These are phyloP conservation scores for Harmothoe impar DNA, from an alignment of 2,888 invertebrate genomes.

Conservation along the genomic window DNA sequence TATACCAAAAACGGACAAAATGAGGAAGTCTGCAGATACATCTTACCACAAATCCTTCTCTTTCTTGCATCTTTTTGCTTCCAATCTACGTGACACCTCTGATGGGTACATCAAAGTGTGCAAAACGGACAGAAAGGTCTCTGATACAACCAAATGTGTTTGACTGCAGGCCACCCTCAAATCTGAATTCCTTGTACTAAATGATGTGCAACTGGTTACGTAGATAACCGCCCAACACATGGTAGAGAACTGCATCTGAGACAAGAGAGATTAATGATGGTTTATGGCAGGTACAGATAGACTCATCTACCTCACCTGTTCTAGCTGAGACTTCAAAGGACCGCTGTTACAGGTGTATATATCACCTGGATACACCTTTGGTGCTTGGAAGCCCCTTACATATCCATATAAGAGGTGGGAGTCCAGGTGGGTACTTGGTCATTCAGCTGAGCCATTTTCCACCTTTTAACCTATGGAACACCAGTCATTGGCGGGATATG, in stretches of 20 bases:
- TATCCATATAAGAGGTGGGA: too few species aligned
- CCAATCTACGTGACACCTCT: neutral
- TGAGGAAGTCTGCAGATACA: too few species aligned
- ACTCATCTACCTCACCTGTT: neutral
- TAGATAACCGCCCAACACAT: neutral
- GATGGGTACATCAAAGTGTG: conserved; percentile 17
- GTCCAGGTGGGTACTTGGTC: neutral
- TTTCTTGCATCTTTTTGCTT: neutral
- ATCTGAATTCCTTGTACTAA: neutral
- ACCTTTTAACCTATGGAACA: neutral
- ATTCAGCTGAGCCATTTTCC: neutral
- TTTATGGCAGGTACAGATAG: neutral
- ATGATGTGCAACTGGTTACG: neutral
- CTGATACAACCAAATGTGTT: neutral
- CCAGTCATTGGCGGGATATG: neutral
- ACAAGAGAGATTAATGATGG: conserved; percentile 1
- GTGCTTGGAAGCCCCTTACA: too few species aligned
- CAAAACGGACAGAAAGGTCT: neutral
- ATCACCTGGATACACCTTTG: neutral
- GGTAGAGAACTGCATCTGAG: neutral
- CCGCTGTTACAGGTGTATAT: neutral
- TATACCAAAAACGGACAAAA: too few species aligned
- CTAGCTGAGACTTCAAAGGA: conserved; percentile 4
- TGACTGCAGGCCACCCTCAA: neutral
- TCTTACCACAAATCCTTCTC: conserved; percentile 16